Percentiles rank a stretch among this genome's conserved stretches.
phyloP scores from a whole-genome alignment of 2,797 vertebrate species.

The Schizothorax lantsangensis region DNA sequence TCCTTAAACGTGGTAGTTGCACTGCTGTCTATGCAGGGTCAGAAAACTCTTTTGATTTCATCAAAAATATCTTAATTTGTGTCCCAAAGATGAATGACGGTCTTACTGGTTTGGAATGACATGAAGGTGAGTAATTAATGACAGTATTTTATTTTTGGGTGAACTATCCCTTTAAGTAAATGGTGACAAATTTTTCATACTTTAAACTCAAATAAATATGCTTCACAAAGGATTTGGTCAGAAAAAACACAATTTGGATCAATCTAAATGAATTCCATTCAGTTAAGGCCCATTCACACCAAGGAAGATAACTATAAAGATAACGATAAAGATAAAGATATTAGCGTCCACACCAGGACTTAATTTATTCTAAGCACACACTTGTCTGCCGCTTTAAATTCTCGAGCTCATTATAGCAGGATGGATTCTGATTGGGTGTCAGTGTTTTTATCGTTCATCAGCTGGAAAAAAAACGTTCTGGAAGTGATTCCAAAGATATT shows the following conservation, averaged over 20 bases:
- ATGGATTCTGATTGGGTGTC: too few species aligned
- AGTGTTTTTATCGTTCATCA: too few species aligned
- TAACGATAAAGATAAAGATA: too few species aligned
- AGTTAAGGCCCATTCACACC: too few species aligned
- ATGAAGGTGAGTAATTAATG: neutral
- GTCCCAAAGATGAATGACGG: neutral
- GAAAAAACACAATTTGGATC: neutral
- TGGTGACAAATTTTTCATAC: neutral
- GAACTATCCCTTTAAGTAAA: neutral
- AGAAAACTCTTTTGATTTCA: neutral
- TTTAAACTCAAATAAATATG: neutral
- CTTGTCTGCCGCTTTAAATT: too few species aligned
- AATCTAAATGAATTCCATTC: neutral
- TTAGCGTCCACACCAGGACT: too few species aligned
- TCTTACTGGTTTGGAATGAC: neutral
- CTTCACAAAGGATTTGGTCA: neutral
- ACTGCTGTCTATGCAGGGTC: neutral
- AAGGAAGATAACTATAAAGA: too few species aligned
- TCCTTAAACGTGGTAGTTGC: neutral
- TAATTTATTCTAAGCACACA: too few species aligned
- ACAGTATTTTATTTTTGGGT: neutral
- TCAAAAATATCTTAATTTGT: neutral
- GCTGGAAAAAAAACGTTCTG: too few species aligned
- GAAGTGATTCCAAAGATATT: neutral
- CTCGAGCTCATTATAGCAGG: too few species aligned